These are phyloP conservation scores for Uria lomvia DNA, from an alignment of 2,113 vertebrate genomes.

Conservation along the genomic window DNA sequence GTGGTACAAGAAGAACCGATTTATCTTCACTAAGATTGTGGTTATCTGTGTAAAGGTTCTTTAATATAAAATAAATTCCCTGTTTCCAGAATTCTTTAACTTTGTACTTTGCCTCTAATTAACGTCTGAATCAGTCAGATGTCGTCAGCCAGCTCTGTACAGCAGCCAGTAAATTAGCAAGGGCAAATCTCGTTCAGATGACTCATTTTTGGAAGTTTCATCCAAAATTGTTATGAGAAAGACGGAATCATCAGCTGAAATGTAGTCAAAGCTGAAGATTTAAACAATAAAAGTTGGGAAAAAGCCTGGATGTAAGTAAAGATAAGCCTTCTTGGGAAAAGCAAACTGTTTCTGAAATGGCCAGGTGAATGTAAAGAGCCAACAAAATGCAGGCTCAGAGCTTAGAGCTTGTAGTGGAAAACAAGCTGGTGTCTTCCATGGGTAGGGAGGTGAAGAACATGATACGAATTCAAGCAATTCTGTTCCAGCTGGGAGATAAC, in stretches of 20 bases:
- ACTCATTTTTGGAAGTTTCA: background rate
- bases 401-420: background rate
- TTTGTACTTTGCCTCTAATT: background rate
- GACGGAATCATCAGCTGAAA: conserved; percentile 3
- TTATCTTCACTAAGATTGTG: background rate
- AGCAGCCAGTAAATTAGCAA: conserved; percentile 17
- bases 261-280: background rate
- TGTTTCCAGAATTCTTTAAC: background rate
- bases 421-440: background rate
- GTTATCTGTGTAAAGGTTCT: background rate
- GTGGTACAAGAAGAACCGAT: background rate
- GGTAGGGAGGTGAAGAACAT: background rate
- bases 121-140: background rate
- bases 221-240: background rate
- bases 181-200: conserved; percentile 15
- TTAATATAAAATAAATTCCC: background rate
- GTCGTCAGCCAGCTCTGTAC: background rate
- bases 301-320: background rate
- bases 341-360: background rate
- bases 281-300: background rate
- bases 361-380: background rate
- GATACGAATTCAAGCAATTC: background rate
- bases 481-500: background rate
- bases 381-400: background rate
- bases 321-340: background rate